These are phyloP conservation scores for Drosophila bocki DNA, from an alignment of 1,140 invertebrate species.

Conservation along the genomic window DNA sequence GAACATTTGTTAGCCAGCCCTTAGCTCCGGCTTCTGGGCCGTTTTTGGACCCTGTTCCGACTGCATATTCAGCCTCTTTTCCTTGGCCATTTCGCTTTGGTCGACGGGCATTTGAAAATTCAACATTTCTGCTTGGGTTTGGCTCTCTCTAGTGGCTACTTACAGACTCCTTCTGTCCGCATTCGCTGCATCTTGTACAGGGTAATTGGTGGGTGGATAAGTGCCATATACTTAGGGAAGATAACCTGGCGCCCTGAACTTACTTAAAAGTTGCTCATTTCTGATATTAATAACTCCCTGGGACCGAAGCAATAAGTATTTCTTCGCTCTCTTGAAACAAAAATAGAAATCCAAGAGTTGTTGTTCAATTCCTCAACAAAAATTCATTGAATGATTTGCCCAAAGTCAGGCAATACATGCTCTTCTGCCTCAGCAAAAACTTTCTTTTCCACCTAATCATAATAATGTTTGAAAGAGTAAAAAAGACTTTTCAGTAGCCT, in stretches of 20 bases:
- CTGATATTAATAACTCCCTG: background rate
- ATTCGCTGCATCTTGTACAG: background rate
- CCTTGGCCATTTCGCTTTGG: conserved; percentile 29
- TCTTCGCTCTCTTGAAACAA: background rate
- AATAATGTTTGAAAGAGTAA: background rate
- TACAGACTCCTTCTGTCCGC: conserved; percentile 25
- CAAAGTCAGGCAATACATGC: background rate
- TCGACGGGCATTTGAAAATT: conserved; percentile 53
- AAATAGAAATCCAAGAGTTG: background rate
- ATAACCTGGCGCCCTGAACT: background rate
- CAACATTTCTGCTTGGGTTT: conserved; percentile 36
- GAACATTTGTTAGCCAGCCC: conserved; percentile 45
- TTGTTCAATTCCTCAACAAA: background rate
- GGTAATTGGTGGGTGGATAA: background rate
- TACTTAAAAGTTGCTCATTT: background rate
- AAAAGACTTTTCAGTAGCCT: background rate
- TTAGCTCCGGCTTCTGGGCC: conserved; percentile 13
- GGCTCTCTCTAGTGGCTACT: conserved; percentile 55
- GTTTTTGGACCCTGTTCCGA: background rate
- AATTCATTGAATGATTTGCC: background rate
- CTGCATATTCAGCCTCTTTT: conserved; percentile 57
- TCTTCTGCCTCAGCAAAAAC: background rate
- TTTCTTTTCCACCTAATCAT: conserved; percentile 2
- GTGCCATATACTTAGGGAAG: background rate
- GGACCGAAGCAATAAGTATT: background rate